Evolutionary conservation across 2,888 invertebrate species (phyloP).

Genomic region (Chydorus sphaericus): DNA sequence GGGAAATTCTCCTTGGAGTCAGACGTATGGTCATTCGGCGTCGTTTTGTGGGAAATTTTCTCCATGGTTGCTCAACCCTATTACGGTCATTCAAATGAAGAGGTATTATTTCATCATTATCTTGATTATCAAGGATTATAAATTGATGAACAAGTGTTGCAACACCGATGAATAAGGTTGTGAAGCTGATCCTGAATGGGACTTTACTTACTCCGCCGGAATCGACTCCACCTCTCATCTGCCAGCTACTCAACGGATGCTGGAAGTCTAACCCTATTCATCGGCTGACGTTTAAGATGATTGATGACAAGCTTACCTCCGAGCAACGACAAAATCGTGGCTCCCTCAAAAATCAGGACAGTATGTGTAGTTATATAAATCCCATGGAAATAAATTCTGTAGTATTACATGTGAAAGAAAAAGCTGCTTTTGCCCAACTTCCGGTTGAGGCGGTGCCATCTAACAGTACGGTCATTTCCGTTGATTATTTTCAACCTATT

Average conservation of each 20-base stretch:
- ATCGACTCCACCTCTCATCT: constrained; percentile 53
- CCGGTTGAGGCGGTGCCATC: no score
- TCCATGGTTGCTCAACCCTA: constrained; percentile 85
- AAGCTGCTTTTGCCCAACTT: no score
- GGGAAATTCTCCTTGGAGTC: constrained; percentile 79
- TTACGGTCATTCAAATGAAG: constrained; percentile 77
- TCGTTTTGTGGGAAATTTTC: constrained; percentile 87
- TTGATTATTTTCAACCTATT: no score
- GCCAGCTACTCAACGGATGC: constrained; percentile 56
- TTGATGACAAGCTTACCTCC: background rate
- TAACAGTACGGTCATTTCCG: no score
- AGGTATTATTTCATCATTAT: constrained; percentile 32
- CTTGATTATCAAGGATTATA: background rate
- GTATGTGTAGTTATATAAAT: no score
- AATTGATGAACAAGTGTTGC: background rate
- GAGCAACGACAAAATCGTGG: no score
- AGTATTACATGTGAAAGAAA: no score
- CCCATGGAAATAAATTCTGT: no score
- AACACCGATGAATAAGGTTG: constrained; percentile 45
- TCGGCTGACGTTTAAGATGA: constrained; percentile 50
- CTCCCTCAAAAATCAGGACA: no score
- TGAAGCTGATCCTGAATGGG: constrained; percentile 61
- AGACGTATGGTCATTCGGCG: constrained; percentile 86
- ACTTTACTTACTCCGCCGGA: constrained; percentile 65
- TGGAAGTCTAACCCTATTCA: constrained; percentile 69